Conservation (phyloP, 2,888 invertebrate species). For the Machimus rusticus region DNA sequence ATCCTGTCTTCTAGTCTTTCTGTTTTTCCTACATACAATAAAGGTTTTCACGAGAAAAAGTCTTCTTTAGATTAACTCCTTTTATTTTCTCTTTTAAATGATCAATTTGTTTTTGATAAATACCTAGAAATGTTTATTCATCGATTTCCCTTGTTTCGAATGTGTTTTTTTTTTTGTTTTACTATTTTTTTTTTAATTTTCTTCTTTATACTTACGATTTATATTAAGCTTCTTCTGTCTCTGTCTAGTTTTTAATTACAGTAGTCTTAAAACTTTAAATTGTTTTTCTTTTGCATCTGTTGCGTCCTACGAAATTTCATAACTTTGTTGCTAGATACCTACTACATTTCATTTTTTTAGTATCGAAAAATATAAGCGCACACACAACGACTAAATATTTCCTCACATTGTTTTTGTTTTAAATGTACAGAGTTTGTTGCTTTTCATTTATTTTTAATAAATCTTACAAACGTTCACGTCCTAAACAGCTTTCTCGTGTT, state of each 20-base stretch:
- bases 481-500: slow-evolving; percentile 1
- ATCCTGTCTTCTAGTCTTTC: slow-evolving; percentile 19
- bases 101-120: slow-evolving; percentile 11
- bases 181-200: neutral
- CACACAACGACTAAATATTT: slow-evolving; percentile 47
- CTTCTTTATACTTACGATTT: neutral
- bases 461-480: slow-evolving; percentile 38
- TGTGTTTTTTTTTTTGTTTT: slow-evolving; percentile 10
- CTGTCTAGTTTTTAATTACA: slow-evolving; percentile 1
- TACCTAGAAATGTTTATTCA: slow-evolving; percentile 35
- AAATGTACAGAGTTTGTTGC: neutral
- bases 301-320: slow-evolving; percentile 6
- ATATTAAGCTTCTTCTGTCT: neutral
- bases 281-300: slow-evolving; percentile 32
- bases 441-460: slow-evolving; percentile 21
- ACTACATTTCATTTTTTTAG: slow-evolving; percentile 7
- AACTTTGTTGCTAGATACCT: slow-evolving; percentile 15
- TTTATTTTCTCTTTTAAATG: neutral
- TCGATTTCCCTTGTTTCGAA: slow-evolving; percentile 31
- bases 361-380: slow-evolving; percentile 49
- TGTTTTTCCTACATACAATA: slow-evolving; percentile 19
- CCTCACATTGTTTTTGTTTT: neutral
- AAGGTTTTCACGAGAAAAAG: slow-evolving; percentile 15
- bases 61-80: neutral
- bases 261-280: neutral